Percentiles rank a stretch among this genome's conserved stretches.
Evolutionary conservation across 1,140 invertebrate genomes (phyloP).

Genomic region (Ceratitis capitata): DNA sequence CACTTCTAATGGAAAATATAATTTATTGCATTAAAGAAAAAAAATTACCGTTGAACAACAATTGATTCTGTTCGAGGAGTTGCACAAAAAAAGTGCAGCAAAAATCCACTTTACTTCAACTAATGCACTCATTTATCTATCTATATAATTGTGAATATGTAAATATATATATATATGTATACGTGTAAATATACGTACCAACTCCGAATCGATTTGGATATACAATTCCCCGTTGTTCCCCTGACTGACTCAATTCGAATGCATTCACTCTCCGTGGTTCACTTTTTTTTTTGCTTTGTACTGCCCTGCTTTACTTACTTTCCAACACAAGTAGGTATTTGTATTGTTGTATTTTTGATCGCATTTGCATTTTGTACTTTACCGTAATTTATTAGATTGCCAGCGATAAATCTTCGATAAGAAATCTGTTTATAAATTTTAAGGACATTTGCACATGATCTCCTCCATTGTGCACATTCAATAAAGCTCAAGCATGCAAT

Average conservation of each 20-base stretch:
- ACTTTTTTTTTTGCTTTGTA: neutral
- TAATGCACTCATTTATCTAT: neutral
- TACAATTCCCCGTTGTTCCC: neutral
- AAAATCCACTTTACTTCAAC: neutral
- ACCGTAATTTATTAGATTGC: conserved; percentile 34
- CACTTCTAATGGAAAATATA: neutral
- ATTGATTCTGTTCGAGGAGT: neutral
- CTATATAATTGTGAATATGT: neutral
- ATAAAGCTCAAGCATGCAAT: neutral
- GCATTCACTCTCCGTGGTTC: neutral
- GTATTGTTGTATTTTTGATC: conserved; percentile 11
- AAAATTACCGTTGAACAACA: neutral
- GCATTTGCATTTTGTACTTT: conserved; percentile 27
- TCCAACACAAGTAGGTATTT: neutral
- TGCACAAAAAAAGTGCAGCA: neutral
- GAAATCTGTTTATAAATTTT: conserved; percentile 37
- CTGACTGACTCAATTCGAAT: neutral
- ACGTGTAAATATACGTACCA: neutral
- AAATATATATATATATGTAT: neutral
- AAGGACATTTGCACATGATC: conserved; percentile 31
- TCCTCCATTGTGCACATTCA: conserved; percentile 31
- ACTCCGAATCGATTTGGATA: neutral
- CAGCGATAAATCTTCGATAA: conserved; percentile 32
- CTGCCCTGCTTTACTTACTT: no score
- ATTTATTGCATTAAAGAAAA: conserved; percentile 12